Conservation (phyloP, 2,113 vertebrate genomes). For the Cnemophilus loriae region DNA sequence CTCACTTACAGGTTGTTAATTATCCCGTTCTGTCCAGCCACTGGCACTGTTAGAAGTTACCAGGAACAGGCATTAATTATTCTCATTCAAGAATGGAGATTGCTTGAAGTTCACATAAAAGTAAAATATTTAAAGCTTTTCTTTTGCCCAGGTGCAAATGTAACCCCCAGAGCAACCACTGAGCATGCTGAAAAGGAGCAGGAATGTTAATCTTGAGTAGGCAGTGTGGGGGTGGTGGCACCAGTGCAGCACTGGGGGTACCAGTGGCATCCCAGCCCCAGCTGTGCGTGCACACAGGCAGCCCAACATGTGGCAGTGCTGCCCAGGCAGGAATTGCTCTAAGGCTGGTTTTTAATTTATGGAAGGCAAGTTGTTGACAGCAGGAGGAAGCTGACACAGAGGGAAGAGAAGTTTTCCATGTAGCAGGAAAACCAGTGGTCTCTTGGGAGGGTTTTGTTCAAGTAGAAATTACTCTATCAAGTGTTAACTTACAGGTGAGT, state of each 20-base stretch:
- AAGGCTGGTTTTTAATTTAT: background rate
- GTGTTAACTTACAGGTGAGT: constrained; percentile 91
- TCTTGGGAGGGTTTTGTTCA: background rate
- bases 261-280: background rate
- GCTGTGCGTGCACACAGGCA: background rate
- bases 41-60: background rate
- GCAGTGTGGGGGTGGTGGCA: rapidly evolving
- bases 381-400: background rate
- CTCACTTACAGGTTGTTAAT: constrained; percentile 2
- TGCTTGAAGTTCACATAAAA: background rate
- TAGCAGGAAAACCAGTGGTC: background rate
- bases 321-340: background rate
- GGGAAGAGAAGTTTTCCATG: background rate
- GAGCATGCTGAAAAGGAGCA: background rate
- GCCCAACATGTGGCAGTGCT: background rate
- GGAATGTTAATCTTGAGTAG: rapidly evolving
- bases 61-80: background rate
- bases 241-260: background rate
- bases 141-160: background rate
- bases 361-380: background rate
- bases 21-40: background rate
- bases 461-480: background rate
- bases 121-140: background rate
- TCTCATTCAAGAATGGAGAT: background rate
- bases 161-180: background rate